Percentiles rank a stretch among this genome's conserved stretches.
These are phyloP conservation scores for Phaedon cochleariae DNA, from an alignment of 2,888 invertebrate genomes.

Conservation along the genomic window DNA sequence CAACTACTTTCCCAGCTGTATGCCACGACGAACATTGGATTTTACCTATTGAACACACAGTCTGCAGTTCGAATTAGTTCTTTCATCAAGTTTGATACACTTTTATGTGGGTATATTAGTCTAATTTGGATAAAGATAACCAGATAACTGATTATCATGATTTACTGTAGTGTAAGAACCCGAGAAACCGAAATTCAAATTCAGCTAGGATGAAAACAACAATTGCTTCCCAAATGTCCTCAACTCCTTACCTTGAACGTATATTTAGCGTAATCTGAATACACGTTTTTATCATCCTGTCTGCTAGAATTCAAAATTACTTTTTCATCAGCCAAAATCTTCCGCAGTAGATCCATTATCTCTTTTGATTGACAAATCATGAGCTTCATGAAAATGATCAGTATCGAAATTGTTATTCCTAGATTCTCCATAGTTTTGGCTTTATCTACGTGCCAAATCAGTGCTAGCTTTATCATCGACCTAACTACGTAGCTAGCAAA, in stretches of 20 bases:
- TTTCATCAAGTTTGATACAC: too few relatives aligned
- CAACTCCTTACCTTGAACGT: neutral
- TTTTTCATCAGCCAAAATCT: neutral
- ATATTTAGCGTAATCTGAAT: neutral
- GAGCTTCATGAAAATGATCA: neutral
- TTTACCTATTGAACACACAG: too few relatives aligned
- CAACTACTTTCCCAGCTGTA: too few relatives aligned
- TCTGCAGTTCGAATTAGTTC: too few relatives aligned
- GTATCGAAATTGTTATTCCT: neutral
- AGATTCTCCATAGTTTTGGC: neutral
- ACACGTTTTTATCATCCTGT: neutral
- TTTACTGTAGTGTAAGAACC: too few relatives aligned
- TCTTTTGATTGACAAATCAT: constrained; percentile 9
- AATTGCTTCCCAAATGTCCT: too few relatives aligned
- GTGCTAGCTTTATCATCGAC: neutral
- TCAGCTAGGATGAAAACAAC: too few relatives aligned
- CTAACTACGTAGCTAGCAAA: neutral
- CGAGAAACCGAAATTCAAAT: too few relatives aligned
- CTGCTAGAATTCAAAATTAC: neutral
- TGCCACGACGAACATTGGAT: too few relatives aligned
- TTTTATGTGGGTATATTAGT: too few relatives aligned
- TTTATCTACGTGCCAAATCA: neutral
- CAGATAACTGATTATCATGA: too few relatives aligned
- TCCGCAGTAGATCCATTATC: neutral
- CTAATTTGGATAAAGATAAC: too few relatives aligned